Evolutionary conservation across 2,797 vertebrate genomes (phyloP).

Genomic region (Vireo griseus): DNA sequence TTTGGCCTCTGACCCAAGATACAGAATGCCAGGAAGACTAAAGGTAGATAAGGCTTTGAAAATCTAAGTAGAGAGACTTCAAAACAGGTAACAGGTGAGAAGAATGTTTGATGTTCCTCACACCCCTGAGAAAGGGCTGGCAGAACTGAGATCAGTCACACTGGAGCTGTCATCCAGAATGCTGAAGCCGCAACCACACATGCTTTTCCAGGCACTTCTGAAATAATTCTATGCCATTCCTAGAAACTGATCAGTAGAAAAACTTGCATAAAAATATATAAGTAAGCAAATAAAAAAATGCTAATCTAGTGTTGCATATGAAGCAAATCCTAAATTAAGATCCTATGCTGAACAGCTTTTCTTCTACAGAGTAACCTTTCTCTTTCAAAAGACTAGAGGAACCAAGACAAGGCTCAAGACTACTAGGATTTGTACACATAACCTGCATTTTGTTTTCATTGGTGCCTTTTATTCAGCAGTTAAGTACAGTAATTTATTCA

Average conservation of each 20-base stretch:
- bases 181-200: not conserved
- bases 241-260: not conserved
- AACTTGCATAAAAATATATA: not conserved
- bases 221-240: not conserved
- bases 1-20: not conserved
- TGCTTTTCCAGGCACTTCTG: not conserved
- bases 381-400: not conserved
- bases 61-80: not conserved
- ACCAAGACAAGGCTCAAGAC: not conserved
- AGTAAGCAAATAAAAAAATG: not conserved
- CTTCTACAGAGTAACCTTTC: not conserved
- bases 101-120: fast-evolving
- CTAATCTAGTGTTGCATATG: not conserved
- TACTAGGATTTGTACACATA: not conserved
- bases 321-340: not conserved
- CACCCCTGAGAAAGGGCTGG: not conserved
- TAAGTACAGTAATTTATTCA: not conserved
- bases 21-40: not conserved
- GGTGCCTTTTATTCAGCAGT: not conserved
- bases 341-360: not conserved
- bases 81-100: not conserved
- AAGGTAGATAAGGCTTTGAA: not conserved
- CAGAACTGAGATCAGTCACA: not conserved
- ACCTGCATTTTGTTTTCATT: not conserved
- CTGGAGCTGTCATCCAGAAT: not conserved